Evolutionary conservation across 2,888 invertebrate species (phyloP).

Genomic region (Kuschelorhynchus macadamiae): DNA sequence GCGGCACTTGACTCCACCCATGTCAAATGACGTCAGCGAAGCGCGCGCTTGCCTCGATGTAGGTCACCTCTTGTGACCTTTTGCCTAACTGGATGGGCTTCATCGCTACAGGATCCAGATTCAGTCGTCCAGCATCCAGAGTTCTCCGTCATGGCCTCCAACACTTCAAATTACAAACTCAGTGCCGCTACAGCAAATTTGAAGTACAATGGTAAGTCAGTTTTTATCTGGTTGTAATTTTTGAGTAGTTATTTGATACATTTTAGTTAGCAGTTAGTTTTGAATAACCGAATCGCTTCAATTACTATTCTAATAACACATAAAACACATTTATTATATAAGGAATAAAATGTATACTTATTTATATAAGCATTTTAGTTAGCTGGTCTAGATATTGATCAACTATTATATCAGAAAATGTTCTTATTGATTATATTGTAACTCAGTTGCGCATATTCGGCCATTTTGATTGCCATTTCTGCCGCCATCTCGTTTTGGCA

Average conservation of each 20-base stretch:
- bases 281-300: neutral
- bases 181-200: conserved; percentile 63
- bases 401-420: no score
- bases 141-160: conserved; percentile 64
- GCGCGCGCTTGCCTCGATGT: conserved; percentile 63
- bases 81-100: conserved; percentile 31
- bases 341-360: no score
- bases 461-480: conserved; percentile 29
- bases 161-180: conserved; percentile 65
- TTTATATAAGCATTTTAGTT: no score
- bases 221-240: neutral
- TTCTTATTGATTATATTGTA: conserved; percentile 22
- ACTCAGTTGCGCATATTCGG: conserved; percentile 33
- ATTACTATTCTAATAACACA: no score
- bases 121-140: conserved; percentile 61
- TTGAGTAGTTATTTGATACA: neutral
- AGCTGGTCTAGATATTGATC: no score
- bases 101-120: conserved; percentile 40
- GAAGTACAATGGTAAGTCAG: conserved; percentile 65
- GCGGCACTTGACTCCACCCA: conserved; percentile 59
- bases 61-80: conserved; percentile 67
- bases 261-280: neutral
- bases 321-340: no score
- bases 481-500: conserved; percentile 1
- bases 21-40: conserved; percentile 60